A percentile compares a stretch with the other conserved stretches of the same genome.
phyloP scores from a whole-genome alignment of 2,888 invertebrate genomes.

The Venusia cambrica region DNA sequence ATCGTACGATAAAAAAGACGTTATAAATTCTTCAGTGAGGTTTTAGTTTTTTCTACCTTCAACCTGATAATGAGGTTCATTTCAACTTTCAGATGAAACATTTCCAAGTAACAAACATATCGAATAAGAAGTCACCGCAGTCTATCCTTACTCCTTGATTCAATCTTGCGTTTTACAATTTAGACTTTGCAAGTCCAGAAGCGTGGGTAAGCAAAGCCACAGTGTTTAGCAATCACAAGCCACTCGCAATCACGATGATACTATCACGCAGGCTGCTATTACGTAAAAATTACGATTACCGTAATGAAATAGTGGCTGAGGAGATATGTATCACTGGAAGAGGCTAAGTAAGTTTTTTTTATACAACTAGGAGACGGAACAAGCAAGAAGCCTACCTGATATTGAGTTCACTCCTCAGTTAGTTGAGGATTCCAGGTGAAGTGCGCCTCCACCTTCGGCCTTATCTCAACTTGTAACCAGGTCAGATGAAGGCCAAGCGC shows the following conservation, averaged over 20 bases:
- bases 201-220: conserved; percentile 61
- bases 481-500: no score
- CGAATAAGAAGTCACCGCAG: conserved; percentile 7
- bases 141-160: conserved; percentile 2
- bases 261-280: conserved; percentile 60
- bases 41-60: no score
- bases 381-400: no score
- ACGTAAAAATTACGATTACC: conserved; percentile 79
- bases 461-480: no score
- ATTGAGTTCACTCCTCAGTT: no score
- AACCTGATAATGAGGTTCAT: no score
- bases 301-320: conserved; percentile 67
- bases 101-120: no score
- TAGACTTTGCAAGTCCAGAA: conserved; percentile 26
- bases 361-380: no score
- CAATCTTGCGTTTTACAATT: conserved; percentile 19
- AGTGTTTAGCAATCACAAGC: conserved; percentile 61
- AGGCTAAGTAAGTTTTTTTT: conserved; percentile 23
- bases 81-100: conserved; percentile 3
- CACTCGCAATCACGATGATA: conserved; percentile 64
- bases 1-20: no score
- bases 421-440: no score
- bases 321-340: conserved; percentile 37
- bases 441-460: no score
- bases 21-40: no score